A percentile compares a stretch with the other conserved stretches of the same genome.
Evolutionary conservation across 2,113 vertebrate species (phyloP).

Genomic region (Nematolebias whitei): DNA sequence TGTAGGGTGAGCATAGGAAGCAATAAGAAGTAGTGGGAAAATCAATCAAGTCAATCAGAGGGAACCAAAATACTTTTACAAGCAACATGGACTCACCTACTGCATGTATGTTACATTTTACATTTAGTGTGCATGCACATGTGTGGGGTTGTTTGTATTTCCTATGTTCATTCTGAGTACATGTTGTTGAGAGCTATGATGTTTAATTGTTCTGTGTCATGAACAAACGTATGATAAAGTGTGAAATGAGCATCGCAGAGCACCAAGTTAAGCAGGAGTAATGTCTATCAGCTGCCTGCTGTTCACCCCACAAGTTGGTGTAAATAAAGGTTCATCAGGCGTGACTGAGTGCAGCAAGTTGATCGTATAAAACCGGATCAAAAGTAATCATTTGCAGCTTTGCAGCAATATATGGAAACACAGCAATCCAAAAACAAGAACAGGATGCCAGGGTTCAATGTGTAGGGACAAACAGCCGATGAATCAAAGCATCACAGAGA

Average conservation of each 20-base stretch:
- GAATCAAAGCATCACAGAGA: conserved; percentile 49
- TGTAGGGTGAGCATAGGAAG: no score
- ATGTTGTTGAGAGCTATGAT: no score
- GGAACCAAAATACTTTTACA: no score
- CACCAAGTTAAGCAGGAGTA: conserved; percentile 41
- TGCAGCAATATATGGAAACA: conserved; percentile 12
- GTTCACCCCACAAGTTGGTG: conserved; percentile 62
- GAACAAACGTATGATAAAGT: conserved; percentile 31
- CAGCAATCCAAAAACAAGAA: conserved; percentile 20
- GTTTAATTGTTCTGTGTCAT: conserved; percentile 8
- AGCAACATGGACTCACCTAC: no score
- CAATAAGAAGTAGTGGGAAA: no score
- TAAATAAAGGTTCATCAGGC: conserved; percentile 58
- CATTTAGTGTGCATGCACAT: no score
- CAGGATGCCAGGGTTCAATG: conserved; percentile 9
- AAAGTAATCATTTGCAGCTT: conserved; percentile 44
- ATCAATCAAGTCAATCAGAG: no score
- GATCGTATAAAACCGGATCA: conserved; percentile 30
- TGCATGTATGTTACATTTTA: no score
- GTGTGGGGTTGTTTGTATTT: no score
- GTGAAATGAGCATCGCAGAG: conserved; percentile 30
- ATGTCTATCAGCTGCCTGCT: conserved; percentile 65
- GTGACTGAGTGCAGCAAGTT: conserved; percentile 44
- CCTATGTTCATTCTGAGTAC: no score
- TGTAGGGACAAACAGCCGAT: conserved; percentile 44